Conservation (phyloP, 2,888 invertebrate genomes). For the Iselma pallidipennis region DNA sequence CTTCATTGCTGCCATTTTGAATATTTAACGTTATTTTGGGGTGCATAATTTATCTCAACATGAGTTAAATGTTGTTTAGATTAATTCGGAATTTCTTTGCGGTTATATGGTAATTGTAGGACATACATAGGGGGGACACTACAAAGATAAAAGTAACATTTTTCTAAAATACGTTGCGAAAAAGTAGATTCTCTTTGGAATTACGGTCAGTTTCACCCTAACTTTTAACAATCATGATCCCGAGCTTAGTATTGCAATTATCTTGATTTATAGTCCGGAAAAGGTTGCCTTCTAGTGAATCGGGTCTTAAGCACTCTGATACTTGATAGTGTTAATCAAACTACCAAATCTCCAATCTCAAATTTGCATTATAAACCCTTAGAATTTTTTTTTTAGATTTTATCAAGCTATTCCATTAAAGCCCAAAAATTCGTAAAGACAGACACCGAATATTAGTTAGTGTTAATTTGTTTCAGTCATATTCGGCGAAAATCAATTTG, state of each 20-base stretch:
- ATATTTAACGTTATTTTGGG: slow-evolving; percentile 40
- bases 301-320: neutral
- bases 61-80: slow-evolving; percentile 41
- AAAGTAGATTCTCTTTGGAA: neutral
- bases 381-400: too few species aligned
- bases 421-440: too few species aligned
- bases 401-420: too few species aligned
- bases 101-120: neutral
- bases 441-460: too few species aligned
- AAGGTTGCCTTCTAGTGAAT: slow-evolving; percentile 10
- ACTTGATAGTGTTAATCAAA: slow-evolving; percentile 1
- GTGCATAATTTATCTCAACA: slow-evolving; percentile 45
- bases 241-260: neutral
- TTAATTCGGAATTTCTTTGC: slow-evolving; percentile 36
- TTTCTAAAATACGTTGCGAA: too few species aligned
- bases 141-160: too few species aligned
- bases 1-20: slow-evolving; percentile 39
- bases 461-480: neutral
- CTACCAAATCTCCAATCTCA: neutral
- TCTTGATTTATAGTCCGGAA: slow-evolving; percentile 9
- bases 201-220: neutral
- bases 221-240: neutral
- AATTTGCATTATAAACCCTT: neutral
- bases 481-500: slow-evolving; percentile 7
- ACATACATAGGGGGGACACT: too few species aligned